Percentiles rank a stretch among this genome's conserved stretches.
Conservation (phyloP, 2,113 vertebrate species). For the Hyperopisus bebe region DNA sequence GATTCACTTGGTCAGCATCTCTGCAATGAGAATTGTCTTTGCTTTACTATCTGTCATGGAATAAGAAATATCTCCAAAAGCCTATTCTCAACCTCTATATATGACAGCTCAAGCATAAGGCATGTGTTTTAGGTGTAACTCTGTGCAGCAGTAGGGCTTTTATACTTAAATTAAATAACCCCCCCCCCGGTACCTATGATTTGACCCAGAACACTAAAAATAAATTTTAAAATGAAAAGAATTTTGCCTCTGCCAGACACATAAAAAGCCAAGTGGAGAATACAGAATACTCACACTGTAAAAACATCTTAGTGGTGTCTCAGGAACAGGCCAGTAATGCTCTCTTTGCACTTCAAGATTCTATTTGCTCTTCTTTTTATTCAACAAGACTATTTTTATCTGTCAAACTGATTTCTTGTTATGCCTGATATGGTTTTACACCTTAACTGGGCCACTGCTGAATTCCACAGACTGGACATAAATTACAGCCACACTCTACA, state of each 20-base stretch:
- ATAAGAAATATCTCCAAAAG: conserved; percentile 38
- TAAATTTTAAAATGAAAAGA: conserved; percentile 46
- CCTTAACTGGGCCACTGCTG: conserved; percentile 47
- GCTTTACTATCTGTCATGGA: conserved; percentile 45
- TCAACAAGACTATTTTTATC: conserved; percentile 21
- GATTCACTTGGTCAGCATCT: conserved; percentile 45
- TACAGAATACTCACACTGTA: conserved; percentile 44
- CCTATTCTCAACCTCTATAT: conserved; percentile 25
- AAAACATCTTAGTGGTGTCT: conserved; percentile 35
- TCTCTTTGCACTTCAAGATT: conserved; percentile 38
- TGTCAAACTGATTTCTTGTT: conserved; percentile 52
- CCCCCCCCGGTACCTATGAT: conserved; percentile 34
- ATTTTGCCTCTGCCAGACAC: conserved; percentile 47
- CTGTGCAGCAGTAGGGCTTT: conserved; percentile 25
- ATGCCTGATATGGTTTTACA: conserved; percentile 52
- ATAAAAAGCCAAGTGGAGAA: conserved; percentile 41
- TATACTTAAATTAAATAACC: conserved; percentile 21
- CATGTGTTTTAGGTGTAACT: conserved; percentile 35
- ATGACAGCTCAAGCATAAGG: conserved; percentile 43
- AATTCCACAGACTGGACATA: conserved; percentile 48
- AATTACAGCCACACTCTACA: conserved; percentile 38
- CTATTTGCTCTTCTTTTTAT: conserved; percentile 37
- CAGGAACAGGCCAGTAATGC: conserved; percentile 41
- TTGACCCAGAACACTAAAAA: conserved; percentile 48
- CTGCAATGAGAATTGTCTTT: conserved; percentile 34